A percentile compares a stretch with the other conserved stretches of the same genome.
These are phyloP conservation scores for Manis crassicaudata DNA, from an alignment of 2,797 vertebrate genomes.

Conservation along the genomic window DNA sequence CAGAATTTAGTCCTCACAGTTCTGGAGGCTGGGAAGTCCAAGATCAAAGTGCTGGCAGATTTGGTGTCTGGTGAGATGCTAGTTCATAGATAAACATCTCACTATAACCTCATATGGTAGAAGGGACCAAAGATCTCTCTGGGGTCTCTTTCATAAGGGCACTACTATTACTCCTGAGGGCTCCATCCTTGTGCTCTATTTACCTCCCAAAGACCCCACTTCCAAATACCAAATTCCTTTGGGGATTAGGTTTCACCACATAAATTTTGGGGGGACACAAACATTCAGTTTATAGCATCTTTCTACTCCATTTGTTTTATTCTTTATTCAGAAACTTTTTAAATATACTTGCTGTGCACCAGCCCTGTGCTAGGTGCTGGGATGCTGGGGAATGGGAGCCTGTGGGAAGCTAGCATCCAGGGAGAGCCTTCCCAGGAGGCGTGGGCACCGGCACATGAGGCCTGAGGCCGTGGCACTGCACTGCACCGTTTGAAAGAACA, in stretches of 20 bases:
- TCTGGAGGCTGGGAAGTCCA: not conserved
- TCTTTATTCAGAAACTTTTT: not conserved
- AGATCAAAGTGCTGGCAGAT: not conserved
- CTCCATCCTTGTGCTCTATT: not conserved
- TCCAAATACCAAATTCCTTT: not conserved
- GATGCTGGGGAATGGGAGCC: not conserved
- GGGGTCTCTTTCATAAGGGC: not conserved
- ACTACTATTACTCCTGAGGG: not conserved
- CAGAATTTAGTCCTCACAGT: not conserved
- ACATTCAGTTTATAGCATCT: not conserved
- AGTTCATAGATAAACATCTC: not conserved
- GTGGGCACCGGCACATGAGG: not conserved
- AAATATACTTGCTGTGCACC: not conserved
- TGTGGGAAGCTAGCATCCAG: not conserved
- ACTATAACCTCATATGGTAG: not conserved
- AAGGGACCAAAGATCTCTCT: not conserved
- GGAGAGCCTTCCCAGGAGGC: not conserved
- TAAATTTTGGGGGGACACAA: not conserved
- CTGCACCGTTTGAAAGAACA: not conserved
- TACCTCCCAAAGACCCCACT: not conserved
- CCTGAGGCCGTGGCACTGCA: not conserved
- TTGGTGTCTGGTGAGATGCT: not conserved
- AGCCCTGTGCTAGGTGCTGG: not conserved
- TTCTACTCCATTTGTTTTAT: not conserved
- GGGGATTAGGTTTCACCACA: not conserved